Conservation (phyloP, 2,113 vertebrate species). For the Ameiurus melas region DNA sequence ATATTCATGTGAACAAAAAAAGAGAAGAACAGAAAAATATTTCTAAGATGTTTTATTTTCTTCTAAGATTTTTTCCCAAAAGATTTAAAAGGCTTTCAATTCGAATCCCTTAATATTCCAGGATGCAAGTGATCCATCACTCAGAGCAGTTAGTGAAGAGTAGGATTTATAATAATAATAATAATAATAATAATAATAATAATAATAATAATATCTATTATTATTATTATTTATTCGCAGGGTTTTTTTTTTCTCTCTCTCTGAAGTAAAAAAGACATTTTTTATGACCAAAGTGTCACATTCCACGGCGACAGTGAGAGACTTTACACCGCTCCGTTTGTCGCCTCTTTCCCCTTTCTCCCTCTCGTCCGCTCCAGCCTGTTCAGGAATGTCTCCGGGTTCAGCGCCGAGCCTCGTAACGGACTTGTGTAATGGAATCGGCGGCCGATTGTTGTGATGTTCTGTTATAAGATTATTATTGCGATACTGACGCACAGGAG, state of each 20-base stretch:
- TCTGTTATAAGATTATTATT: slow-evolving; percentile 10
- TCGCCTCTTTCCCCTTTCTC: slow-evolving; percentile 45
- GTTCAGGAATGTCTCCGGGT: neutral
- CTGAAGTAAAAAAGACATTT: slow-evolving; percentile 22
- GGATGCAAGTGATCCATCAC: neutral
- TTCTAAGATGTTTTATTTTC: too few species aligned
- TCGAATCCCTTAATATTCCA: neutral
- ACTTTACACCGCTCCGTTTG: slow-evolving; percentile 66
- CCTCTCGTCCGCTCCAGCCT: neutral
- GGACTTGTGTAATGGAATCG: neutral
- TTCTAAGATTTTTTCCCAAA: too few species aligned
- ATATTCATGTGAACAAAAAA: neutral
- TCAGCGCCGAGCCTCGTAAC: neutral
- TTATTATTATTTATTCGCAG: neutral
- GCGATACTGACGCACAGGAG: neutral
- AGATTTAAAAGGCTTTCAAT: neutral
- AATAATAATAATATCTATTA: neutral
- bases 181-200: neutral
- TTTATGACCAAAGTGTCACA: slow-evolving; percentile 66
- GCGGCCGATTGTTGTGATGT: neutral
- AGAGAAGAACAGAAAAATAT: neutral
- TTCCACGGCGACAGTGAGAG: slow-evolving; percentile 63
- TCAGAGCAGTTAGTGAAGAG: neutral
- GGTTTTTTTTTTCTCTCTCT: neutral
- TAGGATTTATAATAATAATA: neutral